Evolutionary conservation across 1,140 invertebrate species (phyloP).

Genomic region (Ceratina calcarata): DNA sequence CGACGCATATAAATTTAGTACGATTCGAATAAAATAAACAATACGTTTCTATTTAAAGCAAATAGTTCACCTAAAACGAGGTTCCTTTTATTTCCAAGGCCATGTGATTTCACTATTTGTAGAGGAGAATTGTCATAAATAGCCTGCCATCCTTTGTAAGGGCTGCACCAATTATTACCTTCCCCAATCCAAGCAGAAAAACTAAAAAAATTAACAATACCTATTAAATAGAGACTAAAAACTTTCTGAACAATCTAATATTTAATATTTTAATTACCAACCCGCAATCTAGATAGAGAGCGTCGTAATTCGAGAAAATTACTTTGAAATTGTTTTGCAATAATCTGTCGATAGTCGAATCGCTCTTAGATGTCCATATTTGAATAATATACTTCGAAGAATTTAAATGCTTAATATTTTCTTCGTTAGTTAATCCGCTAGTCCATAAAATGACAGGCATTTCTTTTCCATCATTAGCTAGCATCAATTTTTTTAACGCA

Average conservation of each 20-base stretch:
- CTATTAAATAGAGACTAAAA: not conserved
- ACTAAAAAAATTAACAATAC: constrained; percentile 65
- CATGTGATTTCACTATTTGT: constrained; percentile 76
- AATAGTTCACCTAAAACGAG: constrained; percentile 80
- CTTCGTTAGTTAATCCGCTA: constrained; percentile 86
- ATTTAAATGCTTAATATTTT: constrained; percentile 85
- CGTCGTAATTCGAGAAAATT: constrained; percentile 92
- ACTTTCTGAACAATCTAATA: too few species aligned
- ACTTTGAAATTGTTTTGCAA: constrained; percentile 86
- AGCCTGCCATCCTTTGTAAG: constrained; percentile 93
- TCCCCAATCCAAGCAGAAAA: constrained; percentile 82
- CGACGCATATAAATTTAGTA: too few species aligned
- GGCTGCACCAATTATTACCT: constrained; percentile 92
- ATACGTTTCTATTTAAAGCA: not conserved
- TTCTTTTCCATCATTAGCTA: constrained; percentile 81
- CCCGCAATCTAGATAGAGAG: constrained; percentile 91
- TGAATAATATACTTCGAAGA: constrained; percentile 90
- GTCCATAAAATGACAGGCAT: constrained; percentile 90
- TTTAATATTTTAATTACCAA: constrained; percentile 71
- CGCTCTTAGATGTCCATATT: constrained; percentile 87
- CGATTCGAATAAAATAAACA: constrained; percentile 27
- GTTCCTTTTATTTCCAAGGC: constrained; percentile 78
- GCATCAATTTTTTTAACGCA: constrained; percentile 80
- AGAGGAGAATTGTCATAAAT: constrained; percentile 89
- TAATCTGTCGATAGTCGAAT: constrained; percentile 84